A percentile compares a stretch with the other conserved stretches of the same genome.
Conservation (phyloP, 2,113 vertebrate species). For the Crotophaga sulcirostris region DNA sequence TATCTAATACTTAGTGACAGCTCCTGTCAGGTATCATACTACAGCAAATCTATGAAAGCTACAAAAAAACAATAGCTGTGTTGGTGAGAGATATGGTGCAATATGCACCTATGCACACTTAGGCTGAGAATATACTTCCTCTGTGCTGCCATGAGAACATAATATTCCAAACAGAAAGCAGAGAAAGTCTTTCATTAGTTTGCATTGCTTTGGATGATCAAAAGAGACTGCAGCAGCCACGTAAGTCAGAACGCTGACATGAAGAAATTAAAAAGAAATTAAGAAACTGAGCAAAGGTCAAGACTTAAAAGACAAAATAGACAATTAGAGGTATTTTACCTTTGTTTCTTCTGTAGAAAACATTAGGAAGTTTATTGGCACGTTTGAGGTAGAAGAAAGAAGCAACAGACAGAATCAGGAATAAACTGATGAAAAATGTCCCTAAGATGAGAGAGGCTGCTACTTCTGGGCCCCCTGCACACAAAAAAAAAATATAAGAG, state of each 20-base stretch:
- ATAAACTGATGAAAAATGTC: constrained; percentile 87
- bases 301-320: not conserved
- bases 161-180: not conserved
- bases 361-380: constrained; percentile 83
- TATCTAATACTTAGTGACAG: not conserved
- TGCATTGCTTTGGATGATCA: not conserved
- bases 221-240: not conserved
- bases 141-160: not conserved
- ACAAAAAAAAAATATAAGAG: too few relatives aligned
- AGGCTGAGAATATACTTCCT: not conserved
- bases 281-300: not conserved
- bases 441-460: constrained; percentile 91
- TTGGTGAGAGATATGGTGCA: not conserved
- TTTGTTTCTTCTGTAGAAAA: constrained; percentile 89
- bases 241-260: not conserved
- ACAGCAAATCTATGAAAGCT: not conserved
- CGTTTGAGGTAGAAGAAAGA: constrained; percentile 98
- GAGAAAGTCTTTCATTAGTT: not conserved
- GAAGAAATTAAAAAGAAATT: not conserved
- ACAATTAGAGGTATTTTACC: constrained; percentile 68
- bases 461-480: constrained; percentile 84
- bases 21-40: not conserved
- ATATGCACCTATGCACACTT: not conserved
- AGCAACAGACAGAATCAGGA: constrained; percentile 91
- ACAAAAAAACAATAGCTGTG: not conserved